Conservation (phyloP, 2,113 vertebrate genomes). For the Sciurus niger region DNA sequence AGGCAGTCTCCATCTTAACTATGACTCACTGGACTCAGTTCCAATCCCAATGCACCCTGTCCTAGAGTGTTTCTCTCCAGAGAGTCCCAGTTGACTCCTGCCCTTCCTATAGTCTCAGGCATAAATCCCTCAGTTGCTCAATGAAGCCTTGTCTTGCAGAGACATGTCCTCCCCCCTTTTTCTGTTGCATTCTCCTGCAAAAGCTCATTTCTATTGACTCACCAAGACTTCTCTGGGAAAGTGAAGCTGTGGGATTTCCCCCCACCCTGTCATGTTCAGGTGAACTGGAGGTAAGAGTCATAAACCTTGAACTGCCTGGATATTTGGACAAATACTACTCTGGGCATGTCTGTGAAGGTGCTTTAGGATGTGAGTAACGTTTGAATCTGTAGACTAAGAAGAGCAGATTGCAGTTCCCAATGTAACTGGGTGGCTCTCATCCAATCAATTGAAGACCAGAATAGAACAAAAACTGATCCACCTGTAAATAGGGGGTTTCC, state of each 20-base stretch:
- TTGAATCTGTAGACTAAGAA: background rate
- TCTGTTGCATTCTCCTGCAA: background rate
- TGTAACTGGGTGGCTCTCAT: background rate
- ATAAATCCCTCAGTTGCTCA: too few relatives aligned
- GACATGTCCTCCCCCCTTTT: accelerated
- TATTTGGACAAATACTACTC: background rate
- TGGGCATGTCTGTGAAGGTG: background rate
- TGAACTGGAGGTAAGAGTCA: background rate
- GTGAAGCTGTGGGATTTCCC: too few relatives aligned
- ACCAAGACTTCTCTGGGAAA: background rate
- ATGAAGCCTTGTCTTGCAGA: background rate
- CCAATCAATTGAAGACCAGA: background rate
- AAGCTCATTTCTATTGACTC: background rate
- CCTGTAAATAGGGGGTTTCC: background rate
- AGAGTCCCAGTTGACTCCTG: background rate
- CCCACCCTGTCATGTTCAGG: background rate
- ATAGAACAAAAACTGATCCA: background rate
- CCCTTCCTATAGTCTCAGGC: background rate
- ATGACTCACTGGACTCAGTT: background rate
- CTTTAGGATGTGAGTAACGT: background rate
- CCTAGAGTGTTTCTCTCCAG: background rate
- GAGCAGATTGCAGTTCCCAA: background rate
- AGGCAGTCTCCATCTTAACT: background rate
- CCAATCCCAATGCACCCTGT: background rate
- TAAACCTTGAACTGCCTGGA: background rate